A percentile compares a stretch with the other conserved stretches of the same genome.
phyloP scores from a whole-genome alignment of 2,797 vertebrate species.

The Rhinella marina region DNA sequence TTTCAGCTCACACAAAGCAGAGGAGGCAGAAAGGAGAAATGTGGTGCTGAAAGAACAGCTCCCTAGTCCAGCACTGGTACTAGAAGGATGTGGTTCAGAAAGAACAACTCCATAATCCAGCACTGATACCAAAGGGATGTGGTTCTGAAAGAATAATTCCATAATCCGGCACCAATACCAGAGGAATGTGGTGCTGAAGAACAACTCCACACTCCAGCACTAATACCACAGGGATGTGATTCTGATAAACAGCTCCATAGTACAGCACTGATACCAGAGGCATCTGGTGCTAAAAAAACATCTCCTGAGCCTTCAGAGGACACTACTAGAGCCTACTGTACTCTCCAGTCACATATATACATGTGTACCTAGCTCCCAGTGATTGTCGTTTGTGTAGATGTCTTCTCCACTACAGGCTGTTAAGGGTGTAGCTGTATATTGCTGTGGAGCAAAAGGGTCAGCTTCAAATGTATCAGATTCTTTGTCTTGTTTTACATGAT shows the following conservation, averaged over 20 bases:
- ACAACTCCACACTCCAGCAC: neutral
- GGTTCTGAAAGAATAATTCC: neutral
- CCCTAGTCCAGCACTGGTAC: neutral
- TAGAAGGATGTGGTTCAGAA: conserved; percentile 75
- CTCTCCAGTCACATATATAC: neutral
- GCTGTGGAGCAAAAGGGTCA: conserved; percentile 30
- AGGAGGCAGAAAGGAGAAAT: conserved; percentile 52
- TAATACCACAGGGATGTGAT: conserved; percentile 66
- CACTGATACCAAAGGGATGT: neutral
- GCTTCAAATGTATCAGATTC: conserved; percentile 30
- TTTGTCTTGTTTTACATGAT: conserved; percentile 27
- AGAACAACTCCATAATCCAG: conserved; percentile 61
- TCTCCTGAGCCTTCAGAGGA: conserved; percentile 58
- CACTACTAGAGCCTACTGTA: neutral
- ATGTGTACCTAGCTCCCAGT: neutral
- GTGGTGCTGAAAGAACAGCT: conserved; percentile 8
- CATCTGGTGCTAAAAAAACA: conserved; percentile 79
- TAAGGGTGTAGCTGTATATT: neutral
- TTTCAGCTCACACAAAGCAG: neutral
- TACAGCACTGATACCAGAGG: neutral
- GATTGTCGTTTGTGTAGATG: neutral
- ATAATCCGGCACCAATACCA: neutral
- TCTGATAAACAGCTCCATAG: conserved; percentile 72
- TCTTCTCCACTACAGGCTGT: neutral
- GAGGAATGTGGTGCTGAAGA: neutral